phyloP scores from a whole-genome alignment of 2,113 vertebrate genomes.

The Sorex araneus region DNA sequence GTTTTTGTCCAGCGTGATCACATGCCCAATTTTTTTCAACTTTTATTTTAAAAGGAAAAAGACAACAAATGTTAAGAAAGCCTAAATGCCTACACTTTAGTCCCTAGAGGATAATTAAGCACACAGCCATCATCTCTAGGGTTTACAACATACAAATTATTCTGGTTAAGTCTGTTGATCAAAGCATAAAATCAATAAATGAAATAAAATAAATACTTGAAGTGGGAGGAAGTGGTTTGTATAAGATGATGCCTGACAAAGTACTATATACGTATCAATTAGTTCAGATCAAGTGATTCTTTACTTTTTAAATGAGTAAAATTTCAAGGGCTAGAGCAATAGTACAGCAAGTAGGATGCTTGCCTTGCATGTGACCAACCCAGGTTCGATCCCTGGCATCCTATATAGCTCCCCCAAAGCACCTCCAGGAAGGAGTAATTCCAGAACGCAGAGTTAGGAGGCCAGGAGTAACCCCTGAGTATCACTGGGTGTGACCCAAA shows the following conservation, averaged over 20 bases:
- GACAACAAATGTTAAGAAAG: constrained; percentile 53
- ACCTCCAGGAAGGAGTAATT: no score
- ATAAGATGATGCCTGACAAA: neutral
- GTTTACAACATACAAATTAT: constrained; percentile 45
- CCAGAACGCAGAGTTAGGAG: no score
- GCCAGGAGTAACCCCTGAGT: no score
- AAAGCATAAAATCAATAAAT: constrained; percentile 58
- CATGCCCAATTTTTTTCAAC: no score
- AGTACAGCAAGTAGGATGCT: no score
- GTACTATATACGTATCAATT: neutral
- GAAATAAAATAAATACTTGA: constrained; percentile 29
- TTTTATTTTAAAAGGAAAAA: constrained; percentile 28
- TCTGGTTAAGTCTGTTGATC: constrained; percentile 31
- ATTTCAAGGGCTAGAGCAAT: neutral
- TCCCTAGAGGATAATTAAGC: constrained; percentile 61
- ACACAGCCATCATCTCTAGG: constrained; percentile 14
- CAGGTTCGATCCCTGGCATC: no score
- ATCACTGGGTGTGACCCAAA: no score
- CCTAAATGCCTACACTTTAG: constrained; percentile 14
- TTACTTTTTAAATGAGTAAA: neutral
- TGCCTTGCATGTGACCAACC: no score
- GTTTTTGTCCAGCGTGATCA: no score
- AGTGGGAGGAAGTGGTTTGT: constrained; percentile 32
- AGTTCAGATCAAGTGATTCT: neutral
- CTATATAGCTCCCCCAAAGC: no score